phyloP scores from a whole-genome alignment of 2,797 vertebrate species.

The Liparis tanakae region DNA sequence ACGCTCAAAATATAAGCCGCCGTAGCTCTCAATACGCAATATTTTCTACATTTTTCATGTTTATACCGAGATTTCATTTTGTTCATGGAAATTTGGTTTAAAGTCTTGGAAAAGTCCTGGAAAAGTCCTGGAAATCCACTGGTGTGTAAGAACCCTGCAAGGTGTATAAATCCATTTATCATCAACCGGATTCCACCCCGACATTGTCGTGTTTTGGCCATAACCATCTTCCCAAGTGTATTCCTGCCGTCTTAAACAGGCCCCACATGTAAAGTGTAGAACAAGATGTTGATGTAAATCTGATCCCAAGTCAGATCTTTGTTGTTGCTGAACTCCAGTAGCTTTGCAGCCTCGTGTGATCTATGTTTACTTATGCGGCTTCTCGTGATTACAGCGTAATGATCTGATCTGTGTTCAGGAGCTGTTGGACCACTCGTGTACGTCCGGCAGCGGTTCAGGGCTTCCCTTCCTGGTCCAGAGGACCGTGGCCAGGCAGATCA shows the following conservation, averaged over 20 bases:
- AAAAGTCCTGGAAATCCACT: too few species aligned
- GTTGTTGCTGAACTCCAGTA: neutral
- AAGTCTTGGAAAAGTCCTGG: too few species aligned
- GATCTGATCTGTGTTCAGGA: conserved; percentile 71
- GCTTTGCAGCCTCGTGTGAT: neutral
- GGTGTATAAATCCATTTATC: neutral
- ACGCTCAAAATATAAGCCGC: too few species aligned
- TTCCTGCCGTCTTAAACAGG: neutral
- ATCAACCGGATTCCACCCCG: neutral
- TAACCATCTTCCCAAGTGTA: neutral
- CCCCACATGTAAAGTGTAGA: neutral
- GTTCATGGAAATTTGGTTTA: too few species aligned
- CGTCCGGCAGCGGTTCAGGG: conserved; percentile 86
- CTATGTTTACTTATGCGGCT: neutral
- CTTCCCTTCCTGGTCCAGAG: conserved; percentile 88
- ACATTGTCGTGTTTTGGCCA: neutral
- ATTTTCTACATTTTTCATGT: too few species aligned
- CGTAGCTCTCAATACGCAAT: too few species aligned
- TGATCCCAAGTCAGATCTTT: neutral
- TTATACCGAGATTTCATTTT: too few species aligned
- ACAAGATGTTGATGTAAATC: neutral
- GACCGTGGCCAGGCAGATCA: conserved; percentile 87
- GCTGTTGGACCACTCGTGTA: conserved; percentile 86
- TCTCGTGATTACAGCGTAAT: neutral
- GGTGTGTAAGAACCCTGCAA: too few species aligned